Evolutionary conservation across 1,140 invertebrate species (phyloP).

Genomic region (Trichoplusia ni): DNA sequence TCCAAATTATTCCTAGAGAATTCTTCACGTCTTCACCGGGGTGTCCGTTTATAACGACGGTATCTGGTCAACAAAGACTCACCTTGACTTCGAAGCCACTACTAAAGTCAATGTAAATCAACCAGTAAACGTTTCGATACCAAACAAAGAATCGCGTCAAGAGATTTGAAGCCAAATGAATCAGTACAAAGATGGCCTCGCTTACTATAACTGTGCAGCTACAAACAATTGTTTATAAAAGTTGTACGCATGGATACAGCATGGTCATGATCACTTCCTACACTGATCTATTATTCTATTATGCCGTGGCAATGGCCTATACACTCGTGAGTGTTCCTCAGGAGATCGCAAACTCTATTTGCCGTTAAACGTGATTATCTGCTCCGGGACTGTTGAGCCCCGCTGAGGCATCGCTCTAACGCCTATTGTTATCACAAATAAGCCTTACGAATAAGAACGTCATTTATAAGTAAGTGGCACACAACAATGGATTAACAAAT

Average conservation of each 20-base stretch:
- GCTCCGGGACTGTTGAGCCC: neutral
- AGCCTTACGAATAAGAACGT: constrained; percentile 1
- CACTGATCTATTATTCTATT: constrained; percentile 26
- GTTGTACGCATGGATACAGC: neutral
- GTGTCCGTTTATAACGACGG: too few relatives aligned
- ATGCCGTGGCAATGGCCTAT: constrained; percentile 6
- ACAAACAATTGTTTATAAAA: too few relatives aligned
- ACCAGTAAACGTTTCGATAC: too few relatives aligned
- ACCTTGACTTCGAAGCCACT: too few relatives aligned
- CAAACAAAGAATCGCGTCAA: too few relatives aligned
- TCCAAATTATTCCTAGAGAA: too few relatives aligned
- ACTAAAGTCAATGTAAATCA: too few relatives aligned
- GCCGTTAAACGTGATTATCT: constrained; percentile 27
- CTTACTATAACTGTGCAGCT: too few relatives aligned
- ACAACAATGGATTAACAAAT: constrained; percentile 30
- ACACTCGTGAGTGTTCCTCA: constrained; percentile 3
- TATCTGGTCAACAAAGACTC: too few relatives aligned
- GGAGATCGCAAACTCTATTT: constrained; percentile 21
- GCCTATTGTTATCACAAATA: constrained; percentile 18
- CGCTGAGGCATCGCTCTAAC: constrained; percentile 2
- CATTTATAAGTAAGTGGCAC: constrained; percentile 21
- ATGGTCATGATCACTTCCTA: constrained; percentile 3
- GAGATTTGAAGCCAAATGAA: too few relatives aligned
- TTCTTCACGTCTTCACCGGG: too few relatives aligned
- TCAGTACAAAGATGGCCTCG: too few relatives aligned